Base-by-base conservation (phyloP, 2,797 vertebrate species). In the Myotis daubentonii region DNA sequence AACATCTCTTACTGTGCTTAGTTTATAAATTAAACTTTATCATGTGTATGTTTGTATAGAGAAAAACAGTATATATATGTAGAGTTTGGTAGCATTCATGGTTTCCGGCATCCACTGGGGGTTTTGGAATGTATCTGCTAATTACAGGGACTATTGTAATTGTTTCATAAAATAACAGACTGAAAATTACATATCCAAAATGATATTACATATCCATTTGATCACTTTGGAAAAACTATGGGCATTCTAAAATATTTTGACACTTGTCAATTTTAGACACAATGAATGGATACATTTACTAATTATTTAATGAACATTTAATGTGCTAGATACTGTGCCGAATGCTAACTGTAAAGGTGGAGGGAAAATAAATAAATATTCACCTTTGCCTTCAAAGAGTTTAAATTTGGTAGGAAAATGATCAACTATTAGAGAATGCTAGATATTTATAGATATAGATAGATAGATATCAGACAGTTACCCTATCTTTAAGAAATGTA, bases 381-480 rank as follows among this genome's bases (percentile, higher is more conserved):
- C 92, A 57, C 94, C 33, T 79, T 93, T 91, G 65, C 51, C 36
- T 92, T 95, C 79, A 82, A 74, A 81, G 89, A 86, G 47, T 92
- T 97, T 89, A 87, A 47, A 93, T 81, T 91, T 91, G 83, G 23
- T 68, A 55, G 23, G 55, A 49, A 93, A 57, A 23, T 84, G 78
- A 76, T 55, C 2, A 49, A 38, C 23, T 15, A 47, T 88, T 95
- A 79, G 23, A 84, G 79, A 79, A 91, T 10, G 25, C n/a, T 30
- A 62, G 28, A 20, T 57, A 41, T 15, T 1, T 70, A 8, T 66
- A 8, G 62, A 7, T 38, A 57, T 41, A 20, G 23, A 13, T 60
- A 57, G 51, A 23, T 51, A 51, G n/a, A 33, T 36, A 2, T 33
- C 65, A 93, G 33, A 81, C 16, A 65, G 22, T 80, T 89, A 72